phyloP scores from a whole-genome alignment of 2,113 vertebrate genomes.

The Pipra filicauda region DNA sequence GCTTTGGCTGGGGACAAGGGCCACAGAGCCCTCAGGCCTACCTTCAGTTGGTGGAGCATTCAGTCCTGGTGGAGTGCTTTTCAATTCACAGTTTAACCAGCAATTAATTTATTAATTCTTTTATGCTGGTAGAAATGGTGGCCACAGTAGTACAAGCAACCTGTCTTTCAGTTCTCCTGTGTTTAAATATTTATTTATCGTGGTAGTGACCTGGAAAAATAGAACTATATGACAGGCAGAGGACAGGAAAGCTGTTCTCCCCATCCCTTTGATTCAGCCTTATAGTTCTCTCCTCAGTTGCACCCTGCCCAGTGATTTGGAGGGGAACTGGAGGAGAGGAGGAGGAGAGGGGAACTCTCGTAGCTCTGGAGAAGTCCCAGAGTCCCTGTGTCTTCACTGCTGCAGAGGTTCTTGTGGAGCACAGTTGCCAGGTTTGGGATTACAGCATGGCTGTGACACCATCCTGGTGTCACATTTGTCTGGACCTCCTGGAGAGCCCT shows the following conservation, averaged over 20 bases:
- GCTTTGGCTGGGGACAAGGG: neutral
- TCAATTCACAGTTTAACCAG: neutral
- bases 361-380: neutral
- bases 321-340: neutral
- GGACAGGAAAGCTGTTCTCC: neutral
- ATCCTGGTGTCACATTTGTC: neutral
- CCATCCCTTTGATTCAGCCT: neutral
- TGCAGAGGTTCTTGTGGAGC: neutral
- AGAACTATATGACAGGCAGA: neutral
- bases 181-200: neutral
- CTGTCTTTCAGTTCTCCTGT: neutral
- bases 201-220: neutral
- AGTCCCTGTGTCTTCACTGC: neutral
- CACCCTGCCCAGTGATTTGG: neutral
- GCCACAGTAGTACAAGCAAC: neutral
- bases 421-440: neutral
- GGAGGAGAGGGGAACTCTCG: neutral
- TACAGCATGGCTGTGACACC: neutral
- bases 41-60: neutral
- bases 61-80: neutral
- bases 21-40: neutral
- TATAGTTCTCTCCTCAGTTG: neutral
- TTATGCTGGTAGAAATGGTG: neutral
- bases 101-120: neutral
- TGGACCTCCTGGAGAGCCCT: neutral